Percentiles rank a stretch among this genome's conserved stretches.
Evolutionary conservation across 1,140 invertebrate species (phyloP).

Genomic region (Diachasma alloeum): DNA sequence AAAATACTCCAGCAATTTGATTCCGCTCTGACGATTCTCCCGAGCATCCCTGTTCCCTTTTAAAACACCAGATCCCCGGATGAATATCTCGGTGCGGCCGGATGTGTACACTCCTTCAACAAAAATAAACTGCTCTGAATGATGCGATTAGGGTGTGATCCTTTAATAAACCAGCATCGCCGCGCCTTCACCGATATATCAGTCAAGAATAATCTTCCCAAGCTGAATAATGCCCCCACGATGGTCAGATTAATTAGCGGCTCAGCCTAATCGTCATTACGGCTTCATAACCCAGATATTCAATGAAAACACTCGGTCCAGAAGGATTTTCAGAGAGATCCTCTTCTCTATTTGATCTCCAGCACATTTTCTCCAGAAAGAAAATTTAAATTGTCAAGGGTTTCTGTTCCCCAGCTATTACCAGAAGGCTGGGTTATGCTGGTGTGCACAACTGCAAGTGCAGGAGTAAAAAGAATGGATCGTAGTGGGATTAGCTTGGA

Average conservation of each 20-base stretch:
- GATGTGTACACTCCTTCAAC: constrained; percentile 19
- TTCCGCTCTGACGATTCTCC: background rate
- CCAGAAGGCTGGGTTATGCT: background rate
- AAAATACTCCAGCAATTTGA: background rate
- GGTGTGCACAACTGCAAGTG: background rate
- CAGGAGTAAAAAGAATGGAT: constrained; percentile 41
- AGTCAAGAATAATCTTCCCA: background rate
- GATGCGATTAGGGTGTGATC: constrained; percentile 12
- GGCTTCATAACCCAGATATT: too few species aligned
- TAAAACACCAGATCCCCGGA: background rate
- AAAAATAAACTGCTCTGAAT: constrained; percentile 21
- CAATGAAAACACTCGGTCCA: background rate
- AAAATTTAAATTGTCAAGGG: background rate
- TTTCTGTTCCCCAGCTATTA: background rate
- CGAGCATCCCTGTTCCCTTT: background rate
- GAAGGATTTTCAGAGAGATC: background rate
- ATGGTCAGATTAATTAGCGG: background rate
- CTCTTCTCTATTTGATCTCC: background rate
- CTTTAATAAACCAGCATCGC: constrained; percentile 27
- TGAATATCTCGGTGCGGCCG: background rate
- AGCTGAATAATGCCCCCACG: background rate
- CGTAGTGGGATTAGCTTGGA: constrained; percentile 37
- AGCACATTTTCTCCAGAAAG: background rate
- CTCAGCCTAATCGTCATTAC: background rate
- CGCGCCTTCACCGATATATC: background rate